Evolutionary conservation across 37 sponge, comb jelly and placozoan species (phyloP), one percentile per base, ranked within the genome.

Genomic region (Hormiphora californensis): DNA sequence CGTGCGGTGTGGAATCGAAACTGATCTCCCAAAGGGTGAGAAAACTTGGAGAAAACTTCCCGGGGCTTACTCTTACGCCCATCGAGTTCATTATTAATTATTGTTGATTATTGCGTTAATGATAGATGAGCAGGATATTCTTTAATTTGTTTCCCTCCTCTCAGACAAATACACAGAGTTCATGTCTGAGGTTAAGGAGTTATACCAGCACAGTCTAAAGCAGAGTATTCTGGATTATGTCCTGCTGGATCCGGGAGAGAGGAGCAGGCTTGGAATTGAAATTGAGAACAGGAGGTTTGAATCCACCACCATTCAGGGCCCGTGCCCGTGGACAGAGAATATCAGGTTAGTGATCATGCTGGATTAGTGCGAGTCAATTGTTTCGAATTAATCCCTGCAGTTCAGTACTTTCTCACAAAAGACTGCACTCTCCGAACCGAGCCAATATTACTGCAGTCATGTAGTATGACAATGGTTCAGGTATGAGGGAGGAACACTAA

Each of bases 261-360:
- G 81, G 27, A 73, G 81, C 39, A 39, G 81, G 43, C 81, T 73
- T 41, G 81, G 81, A 17, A 73, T 73, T 73, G 81, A 73, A 30
- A 36, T 73, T 1, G 46, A 73, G 46, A 73, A 73, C 46, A 73
- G 43, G 27, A 44, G 46, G 27, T 73, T 73, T 28, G 46, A 73
- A 41, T 46, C 7, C 23, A 73, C 4, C 12, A 28, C 43, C 12
- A 28, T 73, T 1, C 46, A 73, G 27, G 81, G 81, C 17, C 81
- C 81, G 4, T 73, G 46, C 4, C 32, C 81, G 8, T 73, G 81
- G 81, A 27, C n/a, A 28, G 30, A 57, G 7, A 19, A 5, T 57
- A 57, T 30, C 27, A 4, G n/a, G 61, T 57, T 23, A 57, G 61
- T 9, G n/a, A n/a, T n/a, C n/a, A n/a, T n/a, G n/a, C n/a, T n/a